Base-by-base conservation (phyloP, 2,113 vertebrate genomes). In the Rafetus swinhoei region DNA sequence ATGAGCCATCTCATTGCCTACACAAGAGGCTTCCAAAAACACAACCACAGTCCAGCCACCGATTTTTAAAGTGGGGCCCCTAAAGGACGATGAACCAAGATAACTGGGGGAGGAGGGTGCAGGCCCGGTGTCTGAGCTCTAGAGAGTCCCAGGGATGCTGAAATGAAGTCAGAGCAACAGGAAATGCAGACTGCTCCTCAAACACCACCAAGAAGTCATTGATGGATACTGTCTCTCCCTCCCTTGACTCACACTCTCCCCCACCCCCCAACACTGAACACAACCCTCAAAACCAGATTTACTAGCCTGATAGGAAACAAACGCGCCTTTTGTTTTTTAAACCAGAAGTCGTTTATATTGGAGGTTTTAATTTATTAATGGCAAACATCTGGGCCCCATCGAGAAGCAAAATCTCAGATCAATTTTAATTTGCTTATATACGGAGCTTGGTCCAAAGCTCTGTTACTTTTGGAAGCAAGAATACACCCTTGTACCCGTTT, bases 391-490 rank as follows among this genome's bases (percentile, higher is more conserved):
- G 81, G 4, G 84, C 39, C 89, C 65, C 85, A 81, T n/a, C 0
- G 72, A 81, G 87, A 53, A 0, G n/a, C 69, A 91, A 24, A 57
- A 12, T 35, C 22, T 1, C 88, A 81, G 79, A 76, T 82, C 4
- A 50, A 80, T 5, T 92, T 77, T 0, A 1, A 29, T 81, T 2
- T 22, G 1, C 0, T 72, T 83, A 50, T 76, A 83, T 85, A 29
- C 0, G 0, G 19, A 79, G 76, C 82, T 0, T 0, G 85, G 91
- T 4, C 0, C 0, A 0, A 55, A 69, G 62, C 62, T 39, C 1
- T 0, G 81, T 16, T 22, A 4, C 22, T 1, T 0, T 8, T 39
- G 13, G 24, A 74, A 69, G 35, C 2, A 24, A 24, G 57, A 14
- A 27, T 29, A 50, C n/a, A 59, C 7, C 54, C 56, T 21, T 65